Conservation (phyloP, 2,888 invertebrate species). For the Anorthoa munda region DNA sequence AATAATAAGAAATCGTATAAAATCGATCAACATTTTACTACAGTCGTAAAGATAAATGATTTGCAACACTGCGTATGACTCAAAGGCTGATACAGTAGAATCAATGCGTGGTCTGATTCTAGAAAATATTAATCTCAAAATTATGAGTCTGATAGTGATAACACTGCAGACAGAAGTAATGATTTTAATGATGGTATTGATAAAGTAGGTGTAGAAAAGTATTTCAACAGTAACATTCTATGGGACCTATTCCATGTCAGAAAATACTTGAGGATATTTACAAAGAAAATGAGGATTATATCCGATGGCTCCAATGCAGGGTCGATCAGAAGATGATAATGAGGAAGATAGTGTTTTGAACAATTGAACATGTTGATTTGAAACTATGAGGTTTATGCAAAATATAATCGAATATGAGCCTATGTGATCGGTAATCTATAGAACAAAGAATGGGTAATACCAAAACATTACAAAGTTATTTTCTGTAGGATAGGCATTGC, state of each 20-base stretch:
- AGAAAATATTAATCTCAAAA: slow-evolving; percentile 19
- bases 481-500: slow-evolving; percentile 5
- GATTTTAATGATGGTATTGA: slow-evolving; percentile 17
- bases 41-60: slow-evolving; percentile 18
- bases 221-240: neutral
- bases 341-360: neutral
- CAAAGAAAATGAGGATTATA: neutral
- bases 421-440: neutral
- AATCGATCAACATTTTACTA: neutral
- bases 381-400: neutral
- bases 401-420: too few species aligned
- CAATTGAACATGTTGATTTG: neutral
- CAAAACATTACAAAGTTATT: neutral
- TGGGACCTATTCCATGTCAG: neutral
- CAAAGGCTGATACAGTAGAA: slow-evolving; percentile 17
- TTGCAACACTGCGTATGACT: slow-evolving; percentile 18
- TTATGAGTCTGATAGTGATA: slow-evolving; percentile 27
- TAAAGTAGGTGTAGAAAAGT: neutral
- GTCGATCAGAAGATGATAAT: neutral
- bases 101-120: slow-evolving; percentile 41
- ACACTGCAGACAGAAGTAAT: slow-evolving; percentile 16
- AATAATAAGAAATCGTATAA: slow-evolving; percentile 2
- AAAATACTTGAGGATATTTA: neutral
- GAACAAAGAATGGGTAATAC: neutral
- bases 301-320: too few species aligned